phyloP scores from a whole-genome alignment of 2,113 vertebrate genomes.

The Leptodactylus fuscus region DNA sequence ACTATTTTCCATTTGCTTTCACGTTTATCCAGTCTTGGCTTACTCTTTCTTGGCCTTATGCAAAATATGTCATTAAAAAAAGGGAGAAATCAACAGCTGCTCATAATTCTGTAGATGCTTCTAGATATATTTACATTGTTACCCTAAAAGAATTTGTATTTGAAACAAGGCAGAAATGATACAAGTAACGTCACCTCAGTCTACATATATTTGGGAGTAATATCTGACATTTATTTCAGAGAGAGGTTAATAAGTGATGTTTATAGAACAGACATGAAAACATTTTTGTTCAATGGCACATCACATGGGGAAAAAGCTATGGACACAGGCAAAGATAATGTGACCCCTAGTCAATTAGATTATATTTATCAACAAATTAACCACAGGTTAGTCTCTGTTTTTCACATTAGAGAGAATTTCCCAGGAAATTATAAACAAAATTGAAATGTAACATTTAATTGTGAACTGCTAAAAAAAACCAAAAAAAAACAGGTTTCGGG shows the following conservation, averaged over 20 bases:
- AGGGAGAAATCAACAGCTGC: background rate
- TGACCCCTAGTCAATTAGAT: background rate
- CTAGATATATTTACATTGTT: background rate
- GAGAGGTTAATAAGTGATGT: background rate
- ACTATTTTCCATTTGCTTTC: background rate
- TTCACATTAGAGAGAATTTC: background rate
- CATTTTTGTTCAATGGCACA: slow-evolving; percentile 1
- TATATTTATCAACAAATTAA: background rate
- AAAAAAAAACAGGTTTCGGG: too few species aligned
- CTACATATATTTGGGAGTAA: background rate
- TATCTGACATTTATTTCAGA: background rate
- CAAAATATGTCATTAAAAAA: background rate
- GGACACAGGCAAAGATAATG: background rate
- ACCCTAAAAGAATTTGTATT: background rate
- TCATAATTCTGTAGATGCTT: background rate
- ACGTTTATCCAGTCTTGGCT: slow-evolving; percentile 10
- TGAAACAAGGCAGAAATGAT: background rate
- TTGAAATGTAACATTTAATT: too few species aligned
- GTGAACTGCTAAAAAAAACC: too few species aligned
- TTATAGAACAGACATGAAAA: background rate
- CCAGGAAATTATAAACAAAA: background rate
- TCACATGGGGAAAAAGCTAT: background rate
- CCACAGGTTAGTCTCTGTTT: background rate
- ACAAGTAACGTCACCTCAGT: background rate
- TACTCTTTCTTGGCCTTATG: background rate